Evolutionary conservation across 2,113 vertebrate species (phyloP), one percentile per base, ranked within the genome.

Genomic region (Pontoporia blainvillei): DNA sequence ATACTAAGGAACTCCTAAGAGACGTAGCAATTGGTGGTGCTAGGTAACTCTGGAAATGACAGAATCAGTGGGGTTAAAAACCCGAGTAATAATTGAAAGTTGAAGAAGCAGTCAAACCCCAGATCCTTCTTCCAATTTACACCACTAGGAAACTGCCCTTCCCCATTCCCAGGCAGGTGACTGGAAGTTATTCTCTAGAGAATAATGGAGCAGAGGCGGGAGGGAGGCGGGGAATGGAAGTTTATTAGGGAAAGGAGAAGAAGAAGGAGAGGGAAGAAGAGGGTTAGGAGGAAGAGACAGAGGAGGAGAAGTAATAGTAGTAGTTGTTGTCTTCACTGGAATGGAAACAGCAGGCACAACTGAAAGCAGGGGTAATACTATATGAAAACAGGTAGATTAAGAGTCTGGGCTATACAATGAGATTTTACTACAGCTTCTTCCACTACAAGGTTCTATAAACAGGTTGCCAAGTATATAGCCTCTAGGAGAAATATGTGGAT

Each of bases 201-300:
- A 72, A 39, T 15, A n/a, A n/a, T 41, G 14, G 23, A 41, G 39
- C 21, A 41, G 69, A 23, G 39, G 39, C 0, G 6, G 23, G 39
- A 15, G 13, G 23, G 69, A 6, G 36, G 41, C 6, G 39, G 0
- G 0, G 23, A 8, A 0, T 72, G 23, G 25, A 72, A 72, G 69
- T 27, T 41, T 41, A 27, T 72, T 72, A 8, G 69, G 23, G 12
- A 72, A 72, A 72, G 69, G 69, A 72, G 21, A 17, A 52, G 23
- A 13, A 57, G 21, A 52, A 59, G 69, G 39, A 41, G 39, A 12
- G 12, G 39, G 39, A 27, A 72, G 39, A 41, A 72, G 39, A 41
- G 23, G 69, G 36, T 36, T 11, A 34, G 17, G 17, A 76, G 73
- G 73, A 76, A 66, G 34, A 52, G 83, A 49, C 39, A 34, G 49